Evolutionary conservation across 2,797 vertebrate genomes (phyloP), one percentile per base, ranked within the genome.

Genomic region (Cygnus olor): DNA sequence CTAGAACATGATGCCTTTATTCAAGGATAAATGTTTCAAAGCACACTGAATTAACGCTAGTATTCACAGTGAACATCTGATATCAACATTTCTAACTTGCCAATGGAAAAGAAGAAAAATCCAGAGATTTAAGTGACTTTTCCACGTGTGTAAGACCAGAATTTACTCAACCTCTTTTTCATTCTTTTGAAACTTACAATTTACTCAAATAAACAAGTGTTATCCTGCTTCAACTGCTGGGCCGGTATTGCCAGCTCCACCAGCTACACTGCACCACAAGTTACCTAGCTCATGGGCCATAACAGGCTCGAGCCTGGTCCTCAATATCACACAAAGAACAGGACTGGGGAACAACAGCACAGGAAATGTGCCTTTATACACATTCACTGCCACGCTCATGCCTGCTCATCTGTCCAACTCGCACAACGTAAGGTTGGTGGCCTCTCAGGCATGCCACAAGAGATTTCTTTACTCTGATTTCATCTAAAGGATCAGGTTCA

Each of bases 221-320:
- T 18, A 24, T 24, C 63, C 65, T 73, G 49, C 38, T 79, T 51
- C 34, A 58, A 20, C 36, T 81, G 25, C 57, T 4, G 0, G 34
- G 57, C 73, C 85, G 40, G 57, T 42, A 44, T 21, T n/a, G 17
- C 44, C 24, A 22, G 17, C 64, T 61, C 45, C 30, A 56, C n/a
- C 27, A 69, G 57, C 51, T 64, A 79, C 49, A 19, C 30, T 28
- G 42, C 18, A 11, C 24, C 56, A 83, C 28, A 36, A 57, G 6
- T 64, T 16, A 54, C 40, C 51, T 30, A 45, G 11, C 58, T 32
- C 58, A 28, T 0, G 0, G 38, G 42, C 65, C 6, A 1, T 3
- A 85, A 13, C 25, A 47, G 64, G 64, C 57, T 71, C 40, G 51
- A 91, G n/a, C 47, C 82, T 14, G 1, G 25, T 61, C 54, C 68